A percentile compares a stretch with the other conserved stretches of the same genome.
These are phyloP conservation scores for Muscidifurax raptorellus DNA, from an alignment of 1,140 invertebrate species.

Conservation along the genomic window DNA sequence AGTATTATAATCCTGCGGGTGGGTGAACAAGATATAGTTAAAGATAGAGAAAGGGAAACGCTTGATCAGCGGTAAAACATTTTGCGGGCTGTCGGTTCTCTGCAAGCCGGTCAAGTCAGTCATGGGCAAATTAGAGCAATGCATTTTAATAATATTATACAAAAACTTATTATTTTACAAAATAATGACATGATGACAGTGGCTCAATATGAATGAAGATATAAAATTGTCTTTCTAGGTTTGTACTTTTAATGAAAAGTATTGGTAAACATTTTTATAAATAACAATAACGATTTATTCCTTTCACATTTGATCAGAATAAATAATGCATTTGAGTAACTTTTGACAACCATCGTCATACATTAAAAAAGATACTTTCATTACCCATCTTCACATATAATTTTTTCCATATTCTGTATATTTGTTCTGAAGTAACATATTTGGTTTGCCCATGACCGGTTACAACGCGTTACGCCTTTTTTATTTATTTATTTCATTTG, in stretches of 20 bases:
- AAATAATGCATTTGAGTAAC: background rate
- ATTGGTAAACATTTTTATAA: background rate
- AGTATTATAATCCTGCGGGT: conserved; percentile 28
- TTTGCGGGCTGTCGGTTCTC: background rate
- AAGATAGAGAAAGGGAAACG: background rate
- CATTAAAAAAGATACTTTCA: background rate
- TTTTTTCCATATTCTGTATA: background rate
- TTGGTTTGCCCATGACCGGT: conserved; percentile 19
- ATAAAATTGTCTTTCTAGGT: background rate
- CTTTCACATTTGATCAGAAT: background rate
- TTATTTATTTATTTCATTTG: conserved; percentile 28
- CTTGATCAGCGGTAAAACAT: conserved; percentile 6
- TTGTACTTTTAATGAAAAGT: background rate
- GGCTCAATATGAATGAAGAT: too few species aligned
- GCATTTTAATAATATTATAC: background rate
- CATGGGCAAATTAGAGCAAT: background rate
- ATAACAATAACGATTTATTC: background rate
- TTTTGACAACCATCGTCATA: background rate
- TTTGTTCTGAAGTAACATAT: background rate
- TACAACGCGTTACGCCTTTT: conserved; percentile 19
- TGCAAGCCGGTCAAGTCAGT: conserved; percentile 1
- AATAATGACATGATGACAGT: background rate
- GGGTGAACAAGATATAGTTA: conserved; percentile 3
- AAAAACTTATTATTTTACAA: background rate
- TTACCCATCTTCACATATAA: background rate